Base-by-base conservation (phyloP, 2,888 invertebrate genomes). In the Euspilapteryx auroguttella region DNA sequence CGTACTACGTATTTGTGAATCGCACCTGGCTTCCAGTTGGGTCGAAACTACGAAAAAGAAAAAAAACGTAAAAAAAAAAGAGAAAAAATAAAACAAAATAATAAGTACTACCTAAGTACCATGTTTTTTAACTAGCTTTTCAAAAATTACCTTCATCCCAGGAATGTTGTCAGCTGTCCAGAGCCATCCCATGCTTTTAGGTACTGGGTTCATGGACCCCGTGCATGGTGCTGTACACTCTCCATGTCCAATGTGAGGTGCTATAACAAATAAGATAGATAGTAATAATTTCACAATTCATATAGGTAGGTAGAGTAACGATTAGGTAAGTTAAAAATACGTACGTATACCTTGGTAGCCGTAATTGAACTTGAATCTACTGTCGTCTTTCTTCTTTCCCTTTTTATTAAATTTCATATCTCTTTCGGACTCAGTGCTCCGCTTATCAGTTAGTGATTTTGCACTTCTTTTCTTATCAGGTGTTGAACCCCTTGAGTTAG, bases 261-360 rank as follows among this genome's bases (percentile, higher is more conserved):
- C 75, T 75, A 40, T 17, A 55, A 52, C 14, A 29, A 28, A 33
- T 23, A 15, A 21, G 24, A 14, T 10, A 11, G n/a, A n/a, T n/a
- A n/a, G n/a, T n/a, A n/a, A n/a, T n/a, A n/a, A n/a, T n/a, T n/a
- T n/a, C n/a, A n/a, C n/a, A n/a, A n/a, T n/a, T n/a, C n/a, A n/a
- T n/a, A n/a, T n/a, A n/a, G n/a, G n/a, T n/a, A n/a, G n/a, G n/a
- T n/a, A n/a, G n/a, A n/a, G n/a, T n/a, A n/a, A n/a, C n/a, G n/a
- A n/a, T n/a, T n/a, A n/a, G n/a, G n/a, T n/a, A n/a, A n/a, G n/a
- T n/a, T 8, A 12, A 28, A 36, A 49, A 52, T 68, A 73, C 71
- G 42, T 71, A 69, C 69, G 64, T 56, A 68, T 71, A 65, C 73
- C 73, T 65, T 58, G 52, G 45, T 65, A 73, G 34, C 69, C 75